Base-by-base conservation (phyloP, 2,888 invertebrate genomes). In the Hecatera dysodea region DNA sequence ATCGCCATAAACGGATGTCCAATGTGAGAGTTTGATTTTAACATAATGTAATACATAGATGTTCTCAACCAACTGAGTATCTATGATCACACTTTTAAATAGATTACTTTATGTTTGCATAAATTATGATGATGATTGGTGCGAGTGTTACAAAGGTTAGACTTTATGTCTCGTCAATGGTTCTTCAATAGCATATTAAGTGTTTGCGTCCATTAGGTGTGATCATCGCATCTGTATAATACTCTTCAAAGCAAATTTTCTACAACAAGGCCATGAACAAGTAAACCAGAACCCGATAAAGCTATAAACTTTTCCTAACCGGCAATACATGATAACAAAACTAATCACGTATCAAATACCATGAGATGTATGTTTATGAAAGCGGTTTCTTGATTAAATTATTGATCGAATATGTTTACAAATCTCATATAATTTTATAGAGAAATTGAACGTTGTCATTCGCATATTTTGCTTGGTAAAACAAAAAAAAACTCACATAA, bases 1-100 rank as follows among this genome's bases (percentile, higher is more conserved):
- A 44, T 36, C 24, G 7, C 36, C 33, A 53, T 33, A 73, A 78
- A 55, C 74, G 63, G 63, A 68, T 57, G 29, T 29, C 22, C 36
- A 59, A 59, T 24, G 39, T 53, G 71, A 77, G 48, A 66, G 57
- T 70, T 64, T 60, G 33, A 27, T 77, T 75, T 76, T 64, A 61
- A 72, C 78, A 36, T 48, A 27, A 44, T n/a, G n/a, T n/a, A n/a
- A n/a, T 29, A 44, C 22, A 42, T 56, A 57, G n/a, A 73, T 60
- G 39, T 70, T 53, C 24, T 46, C 42, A 48, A 22, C 17, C 15
- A 53, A 42, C 22, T 61, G 24, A 39, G 22, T n/a, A 50, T 67
- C 60, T 63, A 33, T 59, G 48, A 69, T 69, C 76, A 75, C 27
- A 27, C 62, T 62, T 59, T 53, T 63, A 75, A 75, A 75, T 75